Percentiles rank a stretch among this genome's conserved stretches.
Conservation (phyloP, 2,113 vertebrate genomes). For the Axis porcinus region DNA sequence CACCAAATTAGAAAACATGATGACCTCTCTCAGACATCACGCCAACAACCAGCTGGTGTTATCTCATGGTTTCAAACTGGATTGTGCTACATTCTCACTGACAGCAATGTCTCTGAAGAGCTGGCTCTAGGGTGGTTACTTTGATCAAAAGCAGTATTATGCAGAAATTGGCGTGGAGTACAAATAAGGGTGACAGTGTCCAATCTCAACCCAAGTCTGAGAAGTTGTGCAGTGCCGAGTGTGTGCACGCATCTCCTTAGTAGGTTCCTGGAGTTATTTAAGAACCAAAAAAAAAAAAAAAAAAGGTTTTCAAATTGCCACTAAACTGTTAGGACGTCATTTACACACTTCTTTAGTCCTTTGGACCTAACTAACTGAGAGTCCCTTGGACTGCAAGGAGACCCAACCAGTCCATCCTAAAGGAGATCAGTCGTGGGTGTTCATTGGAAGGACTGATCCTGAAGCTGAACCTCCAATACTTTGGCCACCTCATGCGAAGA, state of each 20-base stretch:
- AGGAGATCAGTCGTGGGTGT: too few species aligned
- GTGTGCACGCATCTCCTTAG: rapidly evolving
- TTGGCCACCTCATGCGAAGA: too few species aligned
- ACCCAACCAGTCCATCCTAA: too few species aligned
- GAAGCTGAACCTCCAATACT: too few species aligned
- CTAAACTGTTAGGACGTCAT: not conserved
- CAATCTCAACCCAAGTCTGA: not conserved
- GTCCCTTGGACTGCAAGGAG: too few species aligned
- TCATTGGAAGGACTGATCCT: too few species aligned
- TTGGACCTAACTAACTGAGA: not conserved
- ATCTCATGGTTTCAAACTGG: not conserved
- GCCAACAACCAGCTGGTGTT: not conserved
- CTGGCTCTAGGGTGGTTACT: not conserved
- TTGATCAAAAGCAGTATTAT: not conserved
- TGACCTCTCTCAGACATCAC: not conserved
- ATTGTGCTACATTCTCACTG: not conserved
- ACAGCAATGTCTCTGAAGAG: not conserved
- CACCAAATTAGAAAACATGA: not conserved
- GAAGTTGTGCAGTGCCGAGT: not conserved
- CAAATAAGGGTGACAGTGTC: rapidly evolving
- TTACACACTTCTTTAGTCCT: not conserved
- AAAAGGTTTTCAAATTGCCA: not conserved
- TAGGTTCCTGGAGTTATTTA: not conserved
- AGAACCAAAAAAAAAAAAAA: not conserved
- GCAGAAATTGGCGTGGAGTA: not conserved